Evolutionary conservation across 2,888 invertebrate species (phyloP).

Genomic region (Tinea pellionella): DNA sequence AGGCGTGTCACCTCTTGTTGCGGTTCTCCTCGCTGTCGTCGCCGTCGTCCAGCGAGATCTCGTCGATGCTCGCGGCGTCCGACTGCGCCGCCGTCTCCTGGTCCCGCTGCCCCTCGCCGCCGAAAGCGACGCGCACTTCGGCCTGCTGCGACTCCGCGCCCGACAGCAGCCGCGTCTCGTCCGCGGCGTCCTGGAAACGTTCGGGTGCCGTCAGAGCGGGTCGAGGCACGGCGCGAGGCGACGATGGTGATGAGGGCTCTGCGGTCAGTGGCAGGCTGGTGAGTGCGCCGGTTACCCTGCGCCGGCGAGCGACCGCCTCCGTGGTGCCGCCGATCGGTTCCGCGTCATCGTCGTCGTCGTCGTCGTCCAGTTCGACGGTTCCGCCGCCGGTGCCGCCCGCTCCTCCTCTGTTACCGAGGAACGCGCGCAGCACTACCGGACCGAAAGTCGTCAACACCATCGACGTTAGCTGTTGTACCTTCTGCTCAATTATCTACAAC

Average conservation of each 20-base stretch:
- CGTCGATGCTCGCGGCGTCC: constrained; percentile 74
- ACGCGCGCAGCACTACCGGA: constrained; percentile 75
- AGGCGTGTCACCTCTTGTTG: constrained; percentile 75
- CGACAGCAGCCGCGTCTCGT: constrained; percentile 60
- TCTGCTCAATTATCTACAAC: constrained; percentile 79
- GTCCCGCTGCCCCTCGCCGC: constrained; percentile 37
- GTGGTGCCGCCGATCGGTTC: constrained; percentile 29
- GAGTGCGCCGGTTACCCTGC: constrained; percentile 27
- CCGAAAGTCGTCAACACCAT: constrained; percentile 81
- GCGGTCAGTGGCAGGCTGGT: constrained; percentile 22
- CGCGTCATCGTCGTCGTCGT: constrained; percentile 44
- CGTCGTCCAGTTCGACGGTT: constrained; percentile 62
- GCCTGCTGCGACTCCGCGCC: constrained; percentile 73
- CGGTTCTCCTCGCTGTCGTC: constrained; percentile 82
- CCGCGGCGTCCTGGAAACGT: constrained; percentile 43
- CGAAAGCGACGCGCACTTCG: constrained; percentile 73
- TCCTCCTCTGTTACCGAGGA: constrained; percentile 62
- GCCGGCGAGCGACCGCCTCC: constrained; percentile 14
- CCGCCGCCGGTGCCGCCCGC: constrained; percentile 47
- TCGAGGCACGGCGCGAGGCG: constrained; percentile 26
- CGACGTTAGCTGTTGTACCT: constrained; percentile 79
- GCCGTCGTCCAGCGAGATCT: constrained; percentile 76
- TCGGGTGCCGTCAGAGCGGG: constrained; percentile 15
- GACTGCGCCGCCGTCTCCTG: constrained; percentile 70
- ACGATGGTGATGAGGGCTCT: constrained; percentile 28